Evolutionary conservation across 2,797 vertebrate species (phyloP).

Genomic region (Sandelia bainsii): DNA sequence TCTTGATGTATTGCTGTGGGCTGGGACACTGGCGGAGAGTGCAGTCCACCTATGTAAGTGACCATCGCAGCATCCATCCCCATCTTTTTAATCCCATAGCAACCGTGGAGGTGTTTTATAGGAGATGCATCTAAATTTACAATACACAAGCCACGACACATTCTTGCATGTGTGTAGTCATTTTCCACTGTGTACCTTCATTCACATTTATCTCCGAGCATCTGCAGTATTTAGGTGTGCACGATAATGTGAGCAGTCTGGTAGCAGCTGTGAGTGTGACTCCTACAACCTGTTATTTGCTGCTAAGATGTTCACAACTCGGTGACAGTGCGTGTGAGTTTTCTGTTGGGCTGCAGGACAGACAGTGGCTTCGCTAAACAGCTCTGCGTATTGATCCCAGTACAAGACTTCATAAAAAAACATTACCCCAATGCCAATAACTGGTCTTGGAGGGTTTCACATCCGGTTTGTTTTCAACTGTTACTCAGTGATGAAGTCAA

Average conservation of each 20-base stretch:
- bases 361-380: constrained; percentile 39
- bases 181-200: neutral
- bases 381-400: constrained; percentile 36
- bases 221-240: constrained; percentile 27
- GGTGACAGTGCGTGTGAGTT: constrained; percentile 17
- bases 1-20: constrained; percentile 99
- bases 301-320: constrained; percentile 24
- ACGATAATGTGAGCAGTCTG: constrained; percentile 4
- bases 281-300: constrained; percentile 43
- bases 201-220: constrained; percentile 10
- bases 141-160: neutral
- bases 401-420: constrained; percentile 29
- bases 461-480: neutral
- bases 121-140: constrained; percentile 3
- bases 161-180: neutral
- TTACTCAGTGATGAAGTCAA: too few relatives aligned
- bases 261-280: constrained; percentile 6
- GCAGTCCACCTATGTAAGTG: constrained; percentile 94
- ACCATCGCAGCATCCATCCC: constrained; percentile 39
- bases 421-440: constrained; percentile 20
- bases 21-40: constrained; percentile 96
- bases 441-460: constrained; percentile 2
- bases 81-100: constrained; percentile 61
- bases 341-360: constrained; percentile 37
- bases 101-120: constrained; percentile 55